Percentiles rank a stretch among this genome's conserved stretches.
phyloP scores from a whole-genome alignment of 2,113 vertebrate species.

The Chlorodrepanis virens region DNA sequence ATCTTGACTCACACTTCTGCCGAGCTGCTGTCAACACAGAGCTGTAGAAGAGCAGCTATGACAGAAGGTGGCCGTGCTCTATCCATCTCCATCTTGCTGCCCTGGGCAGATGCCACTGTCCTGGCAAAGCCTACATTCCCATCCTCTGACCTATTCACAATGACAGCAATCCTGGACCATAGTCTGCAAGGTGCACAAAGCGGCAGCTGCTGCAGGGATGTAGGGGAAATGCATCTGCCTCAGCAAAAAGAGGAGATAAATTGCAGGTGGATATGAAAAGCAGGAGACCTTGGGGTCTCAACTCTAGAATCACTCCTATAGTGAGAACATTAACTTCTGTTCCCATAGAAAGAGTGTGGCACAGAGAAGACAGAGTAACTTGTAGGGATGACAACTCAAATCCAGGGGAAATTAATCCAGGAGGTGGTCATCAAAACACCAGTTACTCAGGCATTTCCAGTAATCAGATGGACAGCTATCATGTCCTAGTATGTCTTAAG shows the following conservation, averaged over 20 bases:
- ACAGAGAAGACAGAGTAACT: not conserved
- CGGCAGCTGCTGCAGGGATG: not conserved
- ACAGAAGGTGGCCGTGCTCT: not conserved
- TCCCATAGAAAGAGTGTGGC: not conserved
- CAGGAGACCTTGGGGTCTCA: not conserved
- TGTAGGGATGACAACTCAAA: not conserved
- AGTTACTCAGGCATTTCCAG: not conserved
- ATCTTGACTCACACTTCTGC: not conserved
- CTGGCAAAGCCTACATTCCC: not conserved
- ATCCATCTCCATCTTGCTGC: not conserved
- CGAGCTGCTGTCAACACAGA: not conserved
- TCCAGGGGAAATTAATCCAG: not conserved
- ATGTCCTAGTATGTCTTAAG: not conserved
- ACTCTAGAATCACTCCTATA: not conserved
- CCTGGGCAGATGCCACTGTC: not conserved
- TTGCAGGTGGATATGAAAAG: not conserved
- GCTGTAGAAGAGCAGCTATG: not conserved
- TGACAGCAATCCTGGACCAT: not conserved
- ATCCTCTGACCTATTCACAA: not conserved
- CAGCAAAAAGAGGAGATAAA: not conserved
- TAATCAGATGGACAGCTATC: not conserved
- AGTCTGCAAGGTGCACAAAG: not conserved
- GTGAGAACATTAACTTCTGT: not conserved
- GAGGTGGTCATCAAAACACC: not conserved
- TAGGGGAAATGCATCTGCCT: not conserved